Evolutionary conservation across 2,797 vertebrate species (phyloP).

Genomic region (Glyptemys insculpta): DNA sequence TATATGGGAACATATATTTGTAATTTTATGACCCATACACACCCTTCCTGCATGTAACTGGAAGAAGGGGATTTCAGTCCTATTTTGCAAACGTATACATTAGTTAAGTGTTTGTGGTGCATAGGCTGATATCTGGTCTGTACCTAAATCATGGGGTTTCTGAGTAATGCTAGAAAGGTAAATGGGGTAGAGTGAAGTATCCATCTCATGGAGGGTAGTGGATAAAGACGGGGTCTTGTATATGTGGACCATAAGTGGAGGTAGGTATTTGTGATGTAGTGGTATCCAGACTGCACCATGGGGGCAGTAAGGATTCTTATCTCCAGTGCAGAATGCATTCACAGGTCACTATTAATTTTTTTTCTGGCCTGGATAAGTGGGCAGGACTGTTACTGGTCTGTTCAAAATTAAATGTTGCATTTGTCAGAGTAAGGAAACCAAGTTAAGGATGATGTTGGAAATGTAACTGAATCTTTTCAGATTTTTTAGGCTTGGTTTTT

Average conservation of each 20-base stretch:
- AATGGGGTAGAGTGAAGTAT: background rate
- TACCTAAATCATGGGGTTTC: background rate
- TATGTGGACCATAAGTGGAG: background rate
- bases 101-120: constrained; percentile 37
- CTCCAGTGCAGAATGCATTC: background rate
- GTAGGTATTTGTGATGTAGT: background rate
- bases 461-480: background rate
- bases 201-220: background rate
- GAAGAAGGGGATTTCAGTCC: constrained; percentile 49
- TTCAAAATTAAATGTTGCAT: background rate
- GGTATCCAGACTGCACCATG: background rate
- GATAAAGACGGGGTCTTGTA: background rate
- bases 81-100: constrained; percentile 42
- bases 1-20: accelerated
- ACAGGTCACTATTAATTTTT: accelerated
- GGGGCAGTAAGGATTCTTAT: background rate
- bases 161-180: background rate
- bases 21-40: background rate
- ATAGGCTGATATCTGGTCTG: accelerated
- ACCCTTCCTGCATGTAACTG: background rate
- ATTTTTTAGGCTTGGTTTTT: background rate
- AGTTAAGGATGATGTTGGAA: accelerated
- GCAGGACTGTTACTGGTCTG: background rate
- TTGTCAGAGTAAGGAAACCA: background rate
- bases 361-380: background rate